Base-by-base conservation (phyloP, 2,113 vertebrate genomes). In the Pongo abelii region DNA sequence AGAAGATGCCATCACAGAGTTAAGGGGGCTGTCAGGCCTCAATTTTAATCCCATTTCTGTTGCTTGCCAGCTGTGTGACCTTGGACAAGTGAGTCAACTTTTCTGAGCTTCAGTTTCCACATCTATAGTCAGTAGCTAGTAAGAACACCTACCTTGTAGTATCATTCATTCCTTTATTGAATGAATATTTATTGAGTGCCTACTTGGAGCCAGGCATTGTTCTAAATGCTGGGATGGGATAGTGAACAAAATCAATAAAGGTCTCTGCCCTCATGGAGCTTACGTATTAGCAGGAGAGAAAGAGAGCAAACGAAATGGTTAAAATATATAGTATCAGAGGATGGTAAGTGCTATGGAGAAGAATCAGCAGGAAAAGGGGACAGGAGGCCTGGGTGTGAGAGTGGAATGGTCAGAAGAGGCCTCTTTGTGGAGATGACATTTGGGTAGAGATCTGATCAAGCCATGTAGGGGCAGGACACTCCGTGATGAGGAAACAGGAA, bases 41-140 rank as follows among this genome's bases (percentile, higher is more conserved):
- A 27, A 43, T 75, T 93, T 91, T n/a, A 64, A 43, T 93, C 38
- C 16, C 59, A 43, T 80, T 57, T 97, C 59, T 84, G 69, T n/a
- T 48, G 46, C 77, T 96, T 88, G 70, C 38, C 83, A 80, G 50
- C 38, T 84, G 6, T 91, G 38, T 92, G 78, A 81, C 40, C 61
- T 78, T 61, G 32, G 75, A 74, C 43, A n/a, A 79, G 11, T 72
- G 5, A 90, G 38, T 57, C 43, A 57, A 23, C 52, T 59, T 78
- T 55, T 38, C 38, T 92, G 93, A 94, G 89, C 77, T 92, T 90
- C 46, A 20, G 27, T 92, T 95, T 96, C 59, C 52, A 61, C 48
- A 61, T 93, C 69, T 74, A 25, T 57, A 72, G 35, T 89, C 64
- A 95, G 81, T 35, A 16, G 3, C 57, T 70, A 35, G 32, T 69